Base-by-base conservation (phyloP, 2,113 vertebrate genomes). In the Oceanites oceanicus region DNA sequence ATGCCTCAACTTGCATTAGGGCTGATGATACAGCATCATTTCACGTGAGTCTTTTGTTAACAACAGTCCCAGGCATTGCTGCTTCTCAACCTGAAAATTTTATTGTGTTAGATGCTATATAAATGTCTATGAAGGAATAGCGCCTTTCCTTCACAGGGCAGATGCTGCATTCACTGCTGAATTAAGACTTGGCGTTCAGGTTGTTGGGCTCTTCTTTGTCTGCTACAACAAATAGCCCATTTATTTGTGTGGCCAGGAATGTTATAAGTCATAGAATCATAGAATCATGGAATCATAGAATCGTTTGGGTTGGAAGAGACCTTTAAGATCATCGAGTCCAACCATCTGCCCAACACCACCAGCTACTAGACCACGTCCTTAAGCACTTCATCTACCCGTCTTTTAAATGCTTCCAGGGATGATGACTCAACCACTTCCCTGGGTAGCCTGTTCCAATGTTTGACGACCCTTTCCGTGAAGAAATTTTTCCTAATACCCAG, bases 61-160 rank as follows among this genome's bases (percentile, higher is more conserved):
- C 0, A 2, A 36, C 0, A 1, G 34, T 47, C 13, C 17, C n/a
- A 49, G 34, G 10, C 66, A 32, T 21, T 6, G 6, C 23, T 2
- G 2, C 59, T 70, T 58, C 42, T 67, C 45, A 71, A 4, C 2
- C 20, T 84, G 68, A 71, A 80, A n/a, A 47, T 30, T 27, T 53
- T 58, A 27, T 38, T 50, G 21, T 66, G 15, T 66, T 66, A 62
- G 14, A 14, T 56, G 25, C 27, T 42, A 11, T 47, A 50, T 29
- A 63, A 89, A 47, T 42, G 6, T 40, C 77, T 68, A 6, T 40
- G 23, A 74, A 65, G n/a, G 19, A 34, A 55, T 8, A 59, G 5
- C 15, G 65, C 36, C 45, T 42, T 81, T 72, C 26, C 22, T 90
- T 11, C 36, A 36, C 36, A 16, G 32, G 30, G 25, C 32, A 2